Evolutionary conservation across 2,888 invertebrate species (phyloP), one percentile per base, ranked within the genome.

Genomic region (Selenia dentaria): DNA sequence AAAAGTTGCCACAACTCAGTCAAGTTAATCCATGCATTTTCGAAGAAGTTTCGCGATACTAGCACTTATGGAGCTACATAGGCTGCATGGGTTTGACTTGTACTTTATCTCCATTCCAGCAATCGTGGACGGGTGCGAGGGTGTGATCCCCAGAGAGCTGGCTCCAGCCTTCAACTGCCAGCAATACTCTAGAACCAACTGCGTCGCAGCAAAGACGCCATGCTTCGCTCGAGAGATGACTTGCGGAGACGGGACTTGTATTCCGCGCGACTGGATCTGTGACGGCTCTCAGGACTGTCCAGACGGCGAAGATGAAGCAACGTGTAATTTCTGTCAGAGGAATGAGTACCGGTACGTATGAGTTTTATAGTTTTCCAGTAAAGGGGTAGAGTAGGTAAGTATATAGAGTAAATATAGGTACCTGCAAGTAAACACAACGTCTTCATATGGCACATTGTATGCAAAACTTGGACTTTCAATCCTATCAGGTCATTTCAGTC

Each of bases 181-280:
- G 36, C 87, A 85, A 32, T 94, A 94, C 70, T 92, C 92, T 0
- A 92, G 91, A 31, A 81, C 81, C 1, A 91, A 93, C 66, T 94
- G 94, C 59, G 86, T 92, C 1, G 89, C 88, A 0, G 78, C 84
- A 1, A 74, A 70, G 16, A 72, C 75, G 0, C 91, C 88, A 2
- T 94, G 94, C 64, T 81, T 82, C 42, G 65, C 71, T 0, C 89
- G 91, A 27, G 94, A 94, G 77, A 79, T 92, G 55, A 74, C 85
- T 13, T 94, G 94, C 54, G 67, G 73, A 0, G 94, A 94, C 57
- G 92, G 91, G 0, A 84, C 92, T 4, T 94, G 94, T 64, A 89
- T 94, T 31, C 93, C 93, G 0, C 67, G 87, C 6, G 92, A 93
- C 49, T 94, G 93, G 93, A 79, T 92, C 32, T 94, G 94, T 63